Conservation (phyloP, 2,797 vertebrate species). For the Telmatherina bonti region DNA sequence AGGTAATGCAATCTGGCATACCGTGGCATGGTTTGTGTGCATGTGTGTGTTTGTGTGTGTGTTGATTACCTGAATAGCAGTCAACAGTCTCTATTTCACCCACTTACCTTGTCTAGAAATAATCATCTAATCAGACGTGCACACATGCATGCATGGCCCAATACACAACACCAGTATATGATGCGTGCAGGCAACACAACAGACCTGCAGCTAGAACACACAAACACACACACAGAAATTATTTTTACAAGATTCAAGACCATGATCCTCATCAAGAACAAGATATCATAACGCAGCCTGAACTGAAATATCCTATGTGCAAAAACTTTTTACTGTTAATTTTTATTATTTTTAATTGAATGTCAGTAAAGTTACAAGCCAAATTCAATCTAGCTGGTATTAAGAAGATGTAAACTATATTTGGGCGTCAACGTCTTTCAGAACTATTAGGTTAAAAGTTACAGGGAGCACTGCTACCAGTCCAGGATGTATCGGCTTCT, state of each 20-base stretch:
- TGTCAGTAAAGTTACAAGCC: background rate
- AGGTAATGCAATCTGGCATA: conserved; percentile 91
- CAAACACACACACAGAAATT: background rate
- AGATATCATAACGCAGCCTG: too few species aligned
- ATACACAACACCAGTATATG: background rate
- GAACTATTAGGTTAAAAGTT: too few species aligned
- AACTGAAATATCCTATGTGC: too few species aligned
- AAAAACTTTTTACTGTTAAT: too few species aligned
- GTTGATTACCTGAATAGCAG: conserved; percentile 89
- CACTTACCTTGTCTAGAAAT: conserved; percentile 87
- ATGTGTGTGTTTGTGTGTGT: conserved; percentile 35
- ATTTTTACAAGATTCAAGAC: too few species aligned
- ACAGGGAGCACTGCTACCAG: too few species aligned
- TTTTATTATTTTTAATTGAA: too few species aligned
- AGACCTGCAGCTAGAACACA: background rate
- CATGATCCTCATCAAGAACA: too few species aligned
- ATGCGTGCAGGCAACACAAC: background rate
- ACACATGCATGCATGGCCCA: conserved; percentile 1
- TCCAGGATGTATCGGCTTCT: too few species aligned
- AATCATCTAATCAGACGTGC: conserved; percentile 86
- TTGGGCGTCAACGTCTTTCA: background rate
- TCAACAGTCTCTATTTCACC: conserved; percentile 89
- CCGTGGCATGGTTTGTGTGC: conserved; percentile 80
- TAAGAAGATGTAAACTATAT: background rate
- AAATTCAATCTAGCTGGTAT: background rate